Percentiles rank a stretch among this genome's conserved stretches.
Evolutionary conservation across 2,888 invertebrate genomes (phyloP).

Genomic region (Callosobruchus maculatus): DNA sequence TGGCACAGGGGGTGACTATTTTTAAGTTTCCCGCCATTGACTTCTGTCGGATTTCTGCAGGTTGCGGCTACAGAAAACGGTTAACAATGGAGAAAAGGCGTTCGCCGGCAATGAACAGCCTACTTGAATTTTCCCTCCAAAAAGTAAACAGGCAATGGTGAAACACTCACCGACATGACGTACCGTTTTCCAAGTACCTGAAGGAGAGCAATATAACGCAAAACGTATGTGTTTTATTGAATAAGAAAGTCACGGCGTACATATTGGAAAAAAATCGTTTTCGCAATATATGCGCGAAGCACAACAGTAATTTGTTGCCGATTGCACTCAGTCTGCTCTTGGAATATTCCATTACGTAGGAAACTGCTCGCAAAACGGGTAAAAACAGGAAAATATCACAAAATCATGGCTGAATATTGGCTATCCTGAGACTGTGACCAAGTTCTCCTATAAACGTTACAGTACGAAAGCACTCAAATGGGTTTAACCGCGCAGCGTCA

Average conservation of each 20-base stretch:
- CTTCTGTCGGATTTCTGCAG: neutral
- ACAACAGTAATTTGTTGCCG: neutral
- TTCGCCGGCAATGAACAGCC: neutral
- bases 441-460: slow-evolving; percentile 9
- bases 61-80: slow-evolving; percentile 1
- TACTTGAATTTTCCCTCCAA: slow-evolving; percentile 47
- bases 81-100: neutral
- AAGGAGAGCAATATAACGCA: slow-evolving; percentile 30
- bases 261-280: slow-evolving; percentile 20
- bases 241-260: slow-evolving; percentile 32
- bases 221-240: slow-evolving; percentile 36
- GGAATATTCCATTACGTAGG: neutral
- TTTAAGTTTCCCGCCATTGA: neutral
- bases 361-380: neutral
- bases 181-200: slow-evolving; percentile 25
- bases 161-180: slow-evolving; percentile 29
- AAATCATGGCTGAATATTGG: slow-evolving; percentile 4
- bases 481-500: slow-evolving; percentile 37
- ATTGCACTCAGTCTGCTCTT: neutral
- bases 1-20: neutral
- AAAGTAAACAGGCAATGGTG: slow-evolving; percentile 32
- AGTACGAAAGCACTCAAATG: slow-evolving; percentile 14
- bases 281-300: neutral
- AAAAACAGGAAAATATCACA: slow-evolving; percentile 5
- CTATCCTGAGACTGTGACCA: slow-evolving; percentile 38